A percentile compares a stretch with the other conserved stretches of the same genome.
Conservation (phyloP, 2,797 vertebrate genomes). For the Avahi laniger region DNA sequence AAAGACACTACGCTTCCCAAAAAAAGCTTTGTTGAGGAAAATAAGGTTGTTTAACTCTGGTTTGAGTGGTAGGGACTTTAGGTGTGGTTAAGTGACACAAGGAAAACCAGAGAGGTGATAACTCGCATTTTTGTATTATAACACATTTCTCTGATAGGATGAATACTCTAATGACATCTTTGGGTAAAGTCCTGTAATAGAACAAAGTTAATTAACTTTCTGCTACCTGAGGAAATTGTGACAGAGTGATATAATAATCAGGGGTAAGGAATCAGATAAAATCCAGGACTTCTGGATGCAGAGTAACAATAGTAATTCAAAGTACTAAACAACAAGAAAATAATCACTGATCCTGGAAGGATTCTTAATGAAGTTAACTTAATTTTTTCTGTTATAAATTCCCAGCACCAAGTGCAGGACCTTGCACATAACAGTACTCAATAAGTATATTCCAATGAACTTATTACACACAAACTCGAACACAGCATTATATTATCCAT, state of each 20-base stretch:
- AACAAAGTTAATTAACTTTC: constrained; percentile 22
- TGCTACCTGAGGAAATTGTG: background rate
- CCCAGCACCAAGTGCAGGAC: background rate
- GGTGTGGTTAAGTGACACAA: background rate
- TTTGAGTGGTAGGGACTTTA: background rate
- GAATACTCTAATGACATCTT: constrained; percentile 8
- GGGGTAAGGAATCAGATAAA: constrained; percentile 27
- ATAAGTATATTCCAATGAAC: background rate
- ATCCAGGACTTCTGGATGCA: background rate
- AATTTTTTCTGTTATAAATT: constrained; percentile 36
- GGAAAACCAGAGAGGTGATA: background rate
- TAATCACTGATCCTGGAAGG: background rate
- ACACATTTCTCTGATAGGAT: background rate
- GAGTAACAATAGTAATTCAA: constrained; percentile 28
- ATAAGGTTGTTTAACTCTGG: background rate
- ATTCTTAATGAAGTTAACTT: background rate
- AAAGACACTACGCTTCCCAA: background rate
- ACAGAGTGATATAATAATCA: background rate
- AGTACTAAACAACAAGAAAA: constrained; percentile 22
- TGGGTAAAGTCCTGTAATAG: constrained; percentile 5
- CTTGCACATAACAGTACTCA: background rate
- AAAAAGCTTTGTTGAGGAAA: constrained; percentile 15
- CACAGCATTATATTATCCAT: background rate
- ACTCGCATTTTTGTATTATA: background rate
- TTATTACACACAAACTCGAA: background rate